Evolutionary conservation across 2,888 invertebrate genomes (phyloP), one percentile per base, ranked within the genome.

Genomic region (Mythimna loreyi): DNA sequence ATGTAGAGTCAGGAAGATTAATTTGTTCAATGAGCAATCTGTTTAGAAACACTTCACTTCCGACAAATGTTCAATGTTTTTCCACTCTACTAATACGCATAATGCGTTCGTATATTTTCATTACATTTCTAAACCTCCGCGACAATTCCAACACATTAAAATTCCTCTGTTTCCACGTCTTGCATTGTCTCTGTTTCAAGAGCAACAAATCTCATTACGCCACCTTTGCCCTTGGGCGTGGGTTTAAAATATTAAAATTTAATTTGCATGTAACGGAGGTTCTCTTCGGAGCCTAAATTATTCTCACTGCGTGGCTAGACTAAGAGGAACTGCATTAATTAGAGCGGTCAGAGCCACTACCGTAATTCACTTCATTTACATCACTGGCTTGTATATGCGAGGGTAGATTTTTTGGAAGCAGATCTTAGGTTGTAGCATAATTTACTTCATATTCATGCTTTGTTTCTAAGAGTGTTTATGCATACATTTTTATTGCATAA

Each of bases 191-290:
- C 58, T 64, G 64, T 65, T 81, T 65, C 62, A 67, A 58, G 69
- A 75, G 55, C 58, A 77, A 74, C 83, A 77, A 75, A 84, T 71
- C 83, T 82, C 76, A 82, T 84, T 80, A 81, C 55, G 30, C 57
- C 40, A 74, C 82, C 67, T 71, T 76, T 33, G 53, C 72, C 80
- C 72, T 75, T 75, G 57, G 61, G 69, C 53, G n/a, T 40, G 33
- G 55, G 65, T 72, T 71, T 86, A 77, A 86, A 87, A 87, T 87
- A 87, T 88, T 88, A 87, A 88, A 87, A 84, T 88, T 87, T 88
- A 86, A 88, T 88, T 88, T 86, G 59, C 80, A 78, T 77, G 75
- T 80, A 75, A 76, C 82, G 75, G 72, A 25, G 75, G 80, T 64
- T 72, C 59, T 62, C 72, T 84, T 84, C 65, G 49, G 69, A 21